Conservation (phyloP, 2,113 vertebrate genomes). For the Thunnus maccoyii region DNA sequence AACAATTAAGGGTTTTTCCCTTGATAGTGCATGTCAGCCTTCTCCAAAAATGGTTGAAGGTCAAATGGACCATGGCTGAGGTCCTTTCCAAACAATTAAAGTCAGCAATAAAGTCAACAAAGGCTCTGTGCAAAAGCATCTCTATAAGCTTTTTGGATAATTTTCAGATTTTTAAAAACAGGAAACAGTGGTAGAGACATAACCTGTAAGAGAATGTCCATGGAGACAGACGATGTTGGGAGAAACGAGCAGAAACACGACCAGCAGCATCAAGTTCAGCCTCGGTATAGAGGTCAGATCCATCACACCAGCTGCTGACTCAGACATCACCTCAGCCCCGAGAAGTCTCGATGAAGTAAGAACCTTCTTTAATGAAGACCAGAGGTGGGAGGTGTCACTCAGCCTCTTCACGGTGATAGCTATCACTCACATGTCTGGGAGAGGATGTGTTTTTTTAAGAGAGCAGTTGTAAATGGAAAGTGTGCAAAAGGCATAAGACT, state of each 20-base stretch:
- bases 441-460: constrained; percentile 42
- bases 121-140: no score
- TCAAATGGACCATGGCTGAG: no score
- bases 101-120: no score
- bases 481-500: constrained; percentile 3
- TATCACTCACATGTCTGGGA: constrained; percentile 28
- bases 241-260: constrained; percentile 29
- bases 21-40: no score
- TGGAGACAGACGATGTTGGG: constrained; percentile 1
- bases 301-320: not conserved
- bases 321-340: not conserved
- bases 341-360: not conserved
- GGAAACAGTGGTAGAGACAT: not conserved
- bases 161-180: not conserved
- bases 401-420: constrained; percentile 24
- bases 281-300: not conserved
- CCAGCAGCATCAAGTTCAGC: constrained; percentile 14
- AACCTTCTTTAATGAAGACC: not conserved
- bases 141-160: not conserved
- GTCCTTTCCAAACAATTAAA: no score
- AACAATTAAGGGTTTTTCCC: no score
- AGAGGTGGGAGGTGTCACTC: constrained; percentile 34
- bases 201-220: constrained; percentile 57
- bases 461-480: constrained; percentile 21
- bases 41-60: no score